Conservation (phyloP, 2,888 invertebrate genomes). For the Drosophila prostipennis region DNA sequence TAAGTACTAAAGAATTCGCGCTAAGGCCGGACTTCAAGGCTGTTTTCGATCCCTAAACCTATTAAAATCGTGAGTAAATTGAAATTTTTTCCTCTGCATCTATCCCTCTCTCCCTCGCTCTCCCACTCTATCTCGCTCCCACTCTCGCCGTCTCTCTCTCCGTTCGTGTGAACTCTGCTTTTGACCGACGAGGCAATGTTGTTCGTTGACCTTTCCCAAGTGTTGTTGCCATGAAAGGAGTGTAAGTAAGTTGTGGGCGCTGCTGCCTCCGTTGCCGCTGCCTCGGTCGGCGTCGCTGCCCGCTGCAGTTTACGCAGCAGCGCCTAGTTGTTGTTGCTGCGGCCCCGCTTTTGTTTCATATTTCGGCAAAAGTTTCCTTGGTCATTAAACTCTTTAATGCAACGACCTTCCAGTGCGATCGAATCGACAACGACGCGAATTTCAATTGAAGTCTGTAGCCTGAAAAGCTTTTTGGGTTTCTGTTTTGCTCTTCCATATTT, state of each 20-base stretch:
- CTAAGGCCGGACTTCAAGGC: too few relatives aligned
- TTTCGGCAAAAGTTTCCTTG: conserved; percentile 76
- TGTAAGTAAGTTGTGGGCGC: conserved; percentile 64
- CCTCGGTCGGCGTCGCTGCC: conserved; percentile 9
- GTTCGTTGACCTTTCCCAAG: conserved; percentile 78
- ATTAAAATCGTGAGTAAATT: not conserved
- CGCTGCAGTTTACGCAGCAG: conserved; percentile 53
- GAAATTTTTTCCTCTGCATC: conserved; percentile 22
- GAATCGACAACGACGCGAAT: conserved; percentile 61
- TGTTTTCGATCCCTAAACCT: not conserved
- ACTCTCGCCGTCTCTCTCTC: conserved; percentile 32
- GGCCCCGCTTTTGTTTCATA: conserved; percentile 68
- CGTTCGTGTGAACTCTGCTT: conserved; percentile 77
- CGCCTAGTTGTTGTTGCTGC: conserved; percentile 41
- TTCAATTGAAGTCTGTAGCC: conserved; percentile 61
- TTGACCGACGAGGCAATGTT: conserved; percentile 79
- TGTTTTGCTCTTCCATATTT: conserved; percentile 34
- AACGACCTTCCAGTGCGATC: conserved; percentile 69
- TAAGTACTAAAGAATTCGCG: too few relatives aligned
- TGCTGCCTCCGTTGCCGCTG: conserved; percentile 31
- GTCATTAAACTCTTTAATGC: conserved; percentile 77
- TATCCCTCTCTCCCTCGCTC: conserved; percentile 13
- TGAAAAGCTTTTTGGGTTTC: conserved; percentile 33
- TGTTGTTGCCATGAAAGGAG: conserved; percentile 75
- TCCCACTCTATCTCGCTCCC: conserved; percentile 24